Evolutionary conservation across 1,140 invertebrate genomes (phyloP).

Genomic region (Drosophila persimilis): DNA sequence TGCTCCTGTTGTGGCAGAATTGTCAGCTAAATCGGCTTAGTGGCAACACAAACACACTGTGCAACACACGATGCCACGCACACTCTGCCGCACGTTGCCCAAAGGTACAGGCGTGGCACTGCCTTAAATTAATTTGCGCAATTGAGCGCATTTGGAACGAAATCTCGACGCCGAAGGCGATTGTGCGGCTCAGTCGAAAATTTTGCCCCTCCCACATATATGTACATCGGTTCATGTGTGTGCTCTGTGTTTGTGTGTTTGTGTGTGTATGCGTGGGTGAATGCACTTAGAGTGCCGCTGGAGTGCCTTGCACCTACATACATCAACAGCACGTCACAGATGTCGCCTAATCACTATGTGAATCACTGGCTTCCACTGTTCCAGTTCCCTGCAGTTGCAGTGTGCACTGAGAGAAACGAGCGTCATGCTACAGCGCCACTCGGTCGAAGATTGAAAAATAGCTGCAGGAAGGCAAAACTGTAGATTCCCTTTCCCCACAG

Average conservation of each 20-base stretch:
- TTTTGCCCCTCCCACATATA: slow-evolving; percentile 11
- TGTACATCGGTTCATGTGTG: slow-evolving; percentile 2
- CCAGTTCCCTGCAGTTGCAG: no score
- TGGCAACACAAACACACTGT: slow-evolving; percentile 17
- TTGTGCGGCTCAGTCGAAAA: slow-evolving; percentile 16
- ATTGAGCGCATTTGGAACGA: slow-evolving; percentile 66
- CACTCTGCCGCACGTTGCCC: background rate
- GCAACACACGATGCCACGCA: background rate
- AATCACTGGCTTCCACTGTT: no score
- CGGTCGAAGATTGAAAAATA: no score
- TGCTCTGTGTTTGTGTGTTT: background rate
- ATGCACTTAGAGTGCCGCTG: background rate
- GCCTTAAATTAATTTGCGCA: slow-evolving; percentile 69
- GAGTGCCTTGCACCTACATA: slow-evolving; percentile 25
- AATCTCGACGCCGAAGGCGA: slow-evolving; percentile 53
- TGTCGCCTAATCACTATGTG: no score
- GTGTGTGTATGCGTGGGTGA: background rate
- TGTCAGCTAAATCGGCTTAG: slow-evolving; percentile 55
- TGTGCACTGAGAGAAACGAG: no score
- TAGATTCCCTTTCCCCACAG: no score
- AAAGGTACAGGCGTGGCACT: slow-evolving; percentile 37
- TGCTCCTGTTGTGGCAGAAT: slow-evolving; percentile 35
- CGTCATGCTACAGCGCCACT: no score
- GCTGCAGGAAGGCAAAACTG: no score
- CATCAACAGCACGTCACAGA: no score